Evolutionary conservation across 2,113 vertebrate genomes (phyloP).

Genomic region (Brienomyrus longianalis): DNA sequence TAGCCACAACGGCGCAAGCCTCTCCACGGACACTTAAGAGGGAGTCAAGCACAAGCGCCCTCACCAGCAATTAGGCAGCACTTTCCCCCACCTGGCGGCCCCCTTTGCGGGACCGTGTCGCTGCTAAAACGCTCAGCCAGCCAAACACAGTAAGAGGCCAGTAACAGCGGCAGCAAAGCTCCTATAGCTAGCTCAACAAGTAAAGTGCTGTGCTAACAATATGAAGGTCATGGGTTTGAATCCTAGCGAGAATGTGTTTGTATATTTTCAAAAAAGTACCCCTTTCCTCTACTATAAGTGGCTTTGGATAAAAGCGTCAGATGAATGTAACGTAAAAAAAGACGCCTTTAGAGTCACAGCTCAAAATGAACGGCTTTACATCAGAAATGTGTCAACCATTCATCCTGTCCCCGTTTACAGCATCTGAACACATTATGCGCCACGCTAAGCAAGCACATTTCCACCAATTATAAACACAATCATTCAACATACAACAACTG

Average conservation of each 20-base stretch:
- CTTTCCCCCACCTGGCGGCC: neutral
- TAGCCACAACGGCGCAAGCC: neutral
- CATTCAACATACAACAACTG: neutral
- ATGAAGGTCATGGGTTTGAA: neutral
- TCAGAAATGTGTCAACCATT: neutral
- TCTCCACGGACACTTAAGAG: slow-evolving; percentile 19
- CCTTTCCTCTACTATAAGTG: neutral
- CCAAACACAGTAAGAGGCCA: neutral
- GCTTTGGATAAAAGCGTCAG: neutral
- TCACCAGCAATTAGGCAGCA: slow-evolving; percentile 14
- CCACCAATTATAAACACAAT: neutral
- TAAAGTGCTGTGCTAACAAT: neutral
- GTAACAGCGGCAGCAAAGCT: too few relatives aligned
- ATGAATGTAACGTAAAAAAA: neutral
- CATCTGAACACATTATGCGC: neutral
- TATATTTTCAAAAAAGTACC: neutral
- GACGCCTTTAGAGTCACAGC: neutral
- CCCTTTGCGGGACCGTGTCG: neutral
- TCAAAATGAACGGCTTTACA: neutral
- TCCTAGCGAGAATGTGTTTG: neutral
- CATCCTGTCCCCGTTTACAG: neutral
- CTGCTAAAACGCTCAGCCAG: neutral
- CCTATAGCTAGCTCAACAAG: neutral
- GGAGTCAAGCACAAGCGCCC: slow-evolving; percentile 17
- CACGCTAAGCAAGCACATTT: neutral